Percentiles rank a stretch among this genome's conserved stretches.
phyloP scores from a whole-genome alignment of 1,140 invertebrate genomes.

The Pinna nobilis region DNA sequence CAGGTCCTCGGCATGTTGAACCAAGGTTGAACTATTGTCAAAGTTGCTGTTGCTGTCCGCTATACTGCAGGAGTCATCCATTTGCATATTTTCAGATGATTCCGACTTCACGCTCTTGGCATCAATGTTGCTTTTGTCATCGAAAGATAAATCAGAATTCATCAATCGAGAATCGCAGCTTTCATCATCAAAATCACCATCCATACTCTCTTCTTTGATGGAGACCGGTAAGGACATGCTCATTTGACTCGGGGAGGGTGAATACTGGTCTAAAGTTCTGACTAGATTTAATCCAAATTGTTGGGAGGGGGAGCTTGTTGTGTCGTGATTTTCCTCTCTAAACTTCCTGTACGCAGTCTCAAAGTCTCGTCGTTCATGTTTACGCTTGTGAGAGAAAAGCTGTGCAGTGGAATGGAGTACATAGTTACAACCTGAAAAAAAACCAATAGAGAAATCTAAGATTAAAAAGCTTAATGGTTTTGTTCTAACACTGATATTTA shows the following conservation, averaged over 20 bases:
- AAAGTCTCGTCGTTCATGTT: conserved; percentile 84
- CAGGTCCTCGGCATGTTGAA: conserved; percentile 12
- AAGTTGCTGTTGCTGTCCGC: background rate
- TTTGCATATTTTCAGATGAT: background rate
- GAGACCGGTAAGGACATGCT: conserved; percentile 36
- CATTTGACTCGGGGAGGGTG: background rate
- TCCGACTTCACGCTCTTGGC: conserved; percentile 31
- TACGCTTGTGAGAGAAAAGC: conserved; percentile 97
- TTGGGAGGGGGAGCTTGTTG: background rate
- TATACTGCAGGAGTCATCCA: conserved; percentile 18
- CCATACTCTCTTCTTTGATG: conserved; percentile 33
- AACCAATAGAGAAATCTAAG: background rate
- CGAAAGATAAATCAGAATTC: conserved; percentile 4
- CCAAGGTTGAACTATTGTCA: background rate
- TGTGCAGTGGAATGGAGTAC: conserved; percentile 97
- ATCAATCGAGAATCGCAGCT: conserved; percentile 39
- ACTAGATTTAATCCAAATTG: background rate
- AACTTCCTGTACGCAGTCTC: conserved; percentile 68
- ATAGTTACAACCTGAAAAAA: conserved; percentile 86
- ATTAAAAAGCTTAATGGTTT: no score
- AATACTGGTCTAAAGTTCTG: background rate
- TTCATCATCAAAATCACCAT: conserved; percentile 40
- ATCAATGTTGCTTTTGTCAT: conserved; percentile 36
- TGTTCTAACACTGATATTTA: no score
- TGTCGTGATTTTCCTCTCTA: conserved; percentile 48